Evolutionary conservation across 2,888 invertebrate genomes (phyloP).

Genomic region (Trichacis sp.): DNA sequence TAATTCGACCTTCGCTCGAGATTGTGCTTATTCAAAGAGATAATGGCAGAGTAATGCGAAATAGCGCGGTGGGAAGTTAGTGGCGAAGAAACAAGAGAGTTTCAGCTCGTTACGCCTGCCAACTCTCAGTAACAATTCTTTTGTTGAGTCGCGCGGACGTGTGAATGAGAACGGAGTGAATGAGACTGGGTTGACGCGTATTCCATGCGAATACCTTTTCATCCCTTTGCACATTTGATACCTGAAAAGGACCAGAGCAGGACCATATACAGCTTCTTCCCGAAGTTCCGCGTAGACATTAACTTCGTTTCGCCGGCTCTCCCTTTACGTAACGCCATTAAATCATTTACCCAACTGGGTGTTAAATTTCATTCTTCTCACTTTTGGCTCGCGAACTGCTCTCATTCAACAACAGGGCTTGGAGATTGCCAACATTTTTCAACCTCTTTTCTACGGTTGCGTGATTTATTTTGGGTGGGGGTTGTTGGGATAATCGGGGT

Average conservation of each 20-base stretch:
- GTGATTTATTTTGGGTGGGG: too few species aligned
- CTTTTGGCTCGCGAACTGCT: neutral
- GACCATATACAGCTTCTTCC: neutral
- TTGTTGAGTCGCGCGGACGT: neutral
- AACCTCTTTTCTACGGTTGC: too few species aligned
- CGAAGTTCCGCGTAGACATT: neutral
- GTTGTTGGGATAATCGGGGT: too few species aligned
- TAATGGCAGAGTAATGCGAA: neutral
- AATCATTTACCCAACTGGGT: neutral
- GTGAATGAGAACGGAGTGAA: neutral
- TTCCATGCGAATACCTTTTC: neutral
- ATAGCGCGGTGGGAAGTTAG: neutral
- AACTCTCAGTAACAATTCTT: neutral
- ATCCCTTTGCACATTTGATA: conserved; percentile 1
- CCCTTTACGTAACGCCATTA: neutral
- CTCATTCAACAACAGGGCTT: neutral
- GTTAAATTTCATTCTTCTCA: neutral
- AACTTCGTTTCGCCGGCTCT: neutral
- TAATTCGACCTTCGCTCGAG: neutral
- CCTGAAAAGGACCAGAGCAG: neutral
- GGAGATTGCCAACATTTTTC: neutral
- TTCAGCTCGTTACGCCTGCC: neutral
- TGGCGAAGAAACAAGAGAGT: neutral
- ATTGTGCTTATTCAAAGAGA: neutral
- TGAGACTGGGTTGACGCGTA: neutral